Conservation (phyloP, 2,113 vertebrate species). For the Ceyx margarethae region DNA sequence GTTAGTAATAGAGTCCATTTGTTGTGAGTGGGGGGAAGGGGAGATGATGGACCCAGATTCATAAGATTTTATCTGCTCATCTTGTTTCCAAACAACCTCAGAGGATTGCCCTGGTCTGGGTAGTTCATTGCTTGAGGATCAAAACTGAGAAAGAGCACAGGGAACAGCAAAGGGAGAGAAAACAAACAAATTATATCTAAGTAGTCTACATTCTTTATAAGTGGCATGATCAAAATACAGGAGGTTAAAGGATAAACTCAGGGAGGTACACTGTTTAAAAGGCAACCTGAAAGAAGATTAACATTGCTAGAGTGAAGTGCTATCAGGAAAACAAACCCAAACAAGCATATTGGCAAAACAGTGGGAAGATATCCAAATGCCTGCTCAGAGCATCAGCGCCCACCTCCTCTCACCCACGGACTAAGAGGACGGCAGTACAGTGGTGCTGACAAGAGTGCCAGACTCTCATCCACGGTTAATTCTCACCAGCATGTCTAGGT, state of each 20-base stretch:
- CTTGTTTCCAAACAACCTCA: not conserved
- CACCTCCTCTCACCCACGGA: not conserved
- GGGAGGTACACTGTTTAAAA: not conserved
- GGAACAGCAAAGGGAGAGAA: not conserved
- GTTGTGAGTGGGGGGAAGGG: conserved; percentile 45
- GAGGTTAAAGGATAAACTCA: not conserved
- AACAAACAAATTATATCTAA: not conserved
- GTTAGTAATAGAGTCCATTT: conserved; percentile 68
- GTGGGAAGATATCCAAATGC: not conserved
- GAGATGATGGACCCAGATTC: conserved; percentile 44
- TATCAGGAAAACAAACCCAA: not conserved
- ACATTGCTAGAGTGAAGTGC: not conserved
- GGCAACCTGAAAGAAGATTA: not conserved
- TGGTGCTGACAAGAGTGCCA: not conserved
- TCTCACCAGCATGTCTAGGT: not conserved
- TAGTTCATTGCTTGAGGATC: not conserved
- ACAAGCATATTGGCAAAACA: not conserved
- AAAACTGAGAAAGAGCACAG: not conserved
- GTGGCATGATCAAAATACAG: not conserved
- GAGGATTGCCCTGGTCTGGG: not conserved
- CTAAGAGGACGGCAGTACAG: not conserved
- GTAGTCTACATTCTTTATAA: not conserved
- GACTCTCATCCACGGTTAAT: not conserved
- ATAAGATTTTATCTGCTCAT: not conserved
- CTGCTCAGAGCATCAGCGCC: not conserved